Evolutionary conservation across 1,140 invertebrate genomes (phyloP).

Genomic region (Potamilus streckersoni): DNA sequence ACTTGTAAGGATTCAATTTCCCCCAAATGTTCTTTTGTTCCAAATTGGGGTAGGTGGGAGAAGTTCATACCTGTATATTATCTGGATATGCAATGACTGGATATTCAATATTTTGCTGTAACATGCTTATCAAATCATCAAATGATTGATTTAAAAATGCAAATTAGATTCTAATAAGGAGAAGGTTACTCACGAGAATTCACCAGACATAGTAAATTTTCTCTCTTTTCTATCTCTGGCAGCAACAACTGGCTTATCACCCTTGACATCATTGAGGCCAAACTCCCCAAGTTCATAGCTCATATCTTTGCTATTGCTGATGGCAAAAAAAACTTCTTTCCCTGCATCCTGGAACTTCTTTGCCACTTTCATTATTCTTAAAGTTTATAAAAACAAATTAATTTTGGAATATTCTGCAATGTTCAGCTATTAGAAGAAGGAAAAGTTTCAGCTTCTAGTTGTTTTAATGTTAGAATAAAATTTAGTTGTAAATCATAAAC

Average conservation of each 20-base stretch:
- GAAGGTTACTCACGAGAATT: constrained; percentile 81
- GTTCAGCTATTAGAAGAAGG: not conserved
- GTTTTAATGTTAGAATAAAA: no score
- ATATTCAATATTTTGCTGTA: not conserved
- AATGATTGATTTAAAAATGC: no score
- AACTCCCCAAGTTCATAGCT: constrained; percentile 83
- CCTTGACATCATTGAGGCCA: constrained; percentile 84
- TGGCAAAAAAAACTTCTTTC: constrained; percentile 83
- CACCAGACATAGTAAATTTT: constrained; percentile 91
- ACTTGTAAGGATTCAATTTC: no score
- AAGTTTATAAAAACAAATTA: constrained; percentile 4
- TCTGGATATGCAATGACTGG: not conserved
- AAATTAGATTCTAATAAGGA: not conserved
- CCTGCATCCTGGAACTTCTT: constrained; percentile 79
- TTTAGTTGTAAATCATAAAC: no score
- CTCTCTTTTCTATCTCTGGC: constrained; percentile 84
- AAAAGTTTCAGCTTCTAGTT: no score
- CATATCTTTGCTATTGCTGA: constrained; percentile 84
- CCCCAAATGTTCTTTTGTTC: no score
- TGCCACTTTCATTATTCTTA: constrained; percentile 73
- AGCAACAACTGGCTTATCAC: constrained; percentile 90
- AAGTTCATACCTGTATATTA: constrained; percentile 10
- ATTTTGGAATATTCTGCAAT: not conserved
- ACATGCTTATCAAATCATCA: no score
- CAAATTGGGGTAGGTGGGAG: not conserved